phyloP scores from a whole-genome alignment of 2,888 invertebrate genomes.

The Lithophane socia region DNA sequence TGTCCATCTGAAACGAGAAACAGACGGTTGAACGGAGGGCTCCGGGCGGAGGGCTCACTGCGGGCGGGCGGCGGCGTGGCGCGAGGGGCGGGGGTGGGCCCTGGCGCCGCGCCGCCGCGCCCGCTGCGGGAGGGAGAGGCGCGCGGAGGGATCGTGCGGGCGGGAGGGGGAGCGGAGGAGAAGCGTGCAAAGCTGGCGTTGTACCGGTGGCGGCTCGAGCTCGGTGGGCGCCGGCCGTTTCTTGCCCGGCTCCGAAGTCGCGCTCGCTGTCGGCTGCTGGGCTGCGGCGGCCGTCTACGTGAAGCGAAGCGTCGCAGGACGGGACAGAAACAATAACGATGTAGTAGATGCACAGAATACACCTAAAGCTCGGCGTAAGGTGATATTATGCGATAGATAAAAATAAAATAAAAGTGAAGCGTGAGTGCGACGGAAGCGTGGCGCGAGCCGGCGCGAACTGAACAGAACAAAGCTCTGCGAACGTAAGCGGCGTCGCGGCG shows the following conservation, averaged over 20 bases:
- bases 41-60: slow-evolving; percentile 69
- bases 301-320: slow-evolving; percentile 91
- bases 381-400: slow-evolving; percentile 90
- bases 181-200: slow-evolving; percentile 93
- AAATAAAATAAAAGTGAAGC: slow-evolving; percentile 89
- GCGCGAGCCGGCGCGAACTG: slow-evolving; percentile 87
- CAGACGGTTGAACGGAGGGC: slow-evolving; percentile 82
- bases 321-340: slow-evolving; percentile 91
- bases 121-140: slow-evolving; percentile 75
- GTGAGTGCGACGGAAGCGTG: slow-evolving; percentile 91
- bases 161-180: slow-evolving; percentile 82
- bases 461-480: slow-evolving; percentile 88
- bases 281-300: slow-evolving; percentile 90
- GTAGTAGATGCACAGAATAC: slow-evolving; percentile 91
- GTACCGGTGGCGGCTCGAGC: slow-evolving; percentile 96
- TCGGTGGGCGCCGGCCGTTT: slow-evolving; percentile 95
- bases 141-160: slow-evolving; percentile 79
- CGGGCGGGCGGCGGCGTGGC: slow-evolving; percentile 80
- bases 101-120: slow-evolving; percentile 75
- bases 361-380: slow-evolving; percentile 90
- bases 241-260: slow-evolving; percentile 96
- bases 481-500: slow-evolving; percentile 89
- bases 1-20: slow-evolving; percentile 97
- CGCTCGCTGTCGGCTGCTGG: slow-evolving; percentile 93
- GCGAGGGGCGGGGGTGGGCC: slow-evolving; percentile 82